Percentiles rank a stretch among this genome's conserved stretches.
Conservation (phyloP, 2,888 invertebrate species). For the Diabrotica balteata region DNA sequence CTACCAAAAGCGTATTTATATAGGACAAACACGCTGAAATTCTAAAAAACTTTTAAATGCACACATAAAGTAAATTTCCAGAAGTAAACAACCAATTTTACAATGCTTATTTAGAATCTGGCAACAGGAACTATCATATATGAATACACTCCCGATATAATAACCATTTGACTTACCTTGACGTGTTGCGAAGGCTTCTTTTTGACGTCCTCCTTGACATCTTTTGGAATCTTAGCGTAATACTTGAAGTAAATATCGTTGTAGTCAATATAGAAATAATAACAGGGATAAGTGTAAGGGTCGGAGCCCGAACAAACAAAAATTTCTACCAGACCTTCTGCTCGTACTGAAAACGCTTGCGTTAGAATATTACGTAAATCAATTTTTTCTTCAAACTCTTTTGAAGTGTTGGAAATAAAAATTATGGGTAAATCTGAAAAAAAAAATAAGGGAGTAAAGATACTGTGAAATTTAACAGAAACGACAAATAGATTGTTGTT, state of each 20-base stretch:
- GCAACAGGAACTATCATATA: no score
- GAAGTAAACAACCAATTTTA: no score
- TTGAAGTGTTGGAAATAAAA: conserved; percentile 45
- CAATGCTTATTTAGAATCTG: no score
- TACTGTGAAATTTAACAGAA: no score
- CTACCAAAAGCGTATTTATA: no score
- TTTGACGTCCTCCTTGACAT: conserved; percentile 33
- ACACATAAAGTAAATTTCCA: no score
- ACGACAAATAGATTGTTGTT: no score
- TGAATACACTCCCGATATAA: no score
- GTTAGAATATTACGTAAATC: conserved; percentile 47
- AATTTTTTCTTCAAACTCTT: conserved; percentile 46
- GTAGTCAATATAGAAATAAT: conserved; percentile 50
- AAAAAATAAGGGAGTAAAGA: not conserved
- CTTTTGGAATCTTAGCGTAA: conserved; percentile 39
- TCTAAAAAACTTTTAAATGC: no score
- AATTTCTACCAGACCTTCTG: conserved; percentile 48
- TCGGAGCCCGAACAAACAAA: conserved; percentile 53
- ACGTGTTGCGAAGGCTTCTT: conserved; percentile 22
- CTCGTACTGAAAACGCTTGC: conserved; percentile 52
- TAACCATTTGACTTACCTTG: conserved; percentile 27
- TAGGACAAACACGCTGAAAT: no score
- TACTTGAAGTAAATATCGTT: conserved; percentile 47
- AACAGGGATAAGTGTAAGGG: conserved; percentile 52
- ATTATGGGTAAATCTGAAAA: conserved; percentile 51